Percentiles rank a stretch among this genome's conserved stretches.
Evolutionary conservation across 2,797 vertebrate species (phyloP).

Genomic region (Mormyrops boulengeri): DNA sequence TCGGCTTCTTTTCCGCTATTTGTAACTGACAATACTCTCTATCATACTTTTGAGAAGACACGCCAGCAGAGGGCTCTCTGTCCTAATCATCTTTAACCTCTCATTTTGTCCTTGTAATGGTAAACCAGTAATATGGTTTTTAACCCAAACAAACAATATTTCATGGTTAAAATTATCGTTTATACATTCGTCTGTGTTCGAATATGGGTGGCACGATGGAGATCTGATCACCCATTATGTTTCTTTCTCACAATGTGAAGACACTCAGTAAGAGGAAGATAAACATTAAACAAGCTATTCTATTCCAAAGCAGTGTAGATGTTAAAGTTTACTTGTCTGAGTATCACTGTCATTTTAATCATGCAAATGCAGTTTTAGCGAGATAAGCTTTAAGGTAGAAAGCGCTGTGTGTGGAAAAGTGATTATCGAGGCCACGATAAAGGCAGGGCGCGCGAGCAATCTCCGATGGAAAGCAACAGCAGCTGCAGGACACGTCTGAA

Average conservation of each 20-base stretch:
- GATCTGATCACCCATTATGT: background rate
- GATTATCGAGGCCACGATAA: background rate
- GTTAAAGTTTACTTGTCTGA: background rate
- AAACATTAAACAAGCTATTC: background rate
- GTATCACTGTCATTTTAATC: background rate
- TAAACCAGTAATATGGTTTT: background rate
- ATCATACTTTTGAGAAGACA: background rate
- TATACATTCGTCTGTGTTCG: background rate
- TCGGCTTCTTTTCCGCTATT: background rate
- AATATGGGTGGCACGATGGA: background rate
- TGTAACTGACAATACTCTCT: background rate
- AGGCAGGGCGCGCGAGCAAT: background rate
- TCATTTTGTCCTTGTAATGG: background rate
- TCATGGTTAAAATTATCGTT: background rate
- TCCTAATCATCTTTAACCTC: conserved; percentile 11
- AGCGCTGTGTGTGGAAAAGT: background rate
- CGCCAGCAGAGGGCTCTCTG: conserved; percentile 11
- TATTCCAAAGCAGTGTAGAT: background rate
- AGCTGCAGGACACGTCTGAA: background rate
- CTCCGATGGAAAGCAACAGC: background rate
- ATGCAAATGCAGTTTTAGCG: background rate
- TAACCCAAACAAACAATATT: background rate
- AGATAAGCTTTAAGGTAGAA: conserved; percentile 15
- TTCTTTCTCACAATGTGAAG: background rate
- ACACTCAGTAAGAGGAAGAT: background rate